These are phyloP conservation scores for Naso thynnoides DNA, from an alignment of 2,797 vertebrate species.

Conservation along the genomic window DNA sequence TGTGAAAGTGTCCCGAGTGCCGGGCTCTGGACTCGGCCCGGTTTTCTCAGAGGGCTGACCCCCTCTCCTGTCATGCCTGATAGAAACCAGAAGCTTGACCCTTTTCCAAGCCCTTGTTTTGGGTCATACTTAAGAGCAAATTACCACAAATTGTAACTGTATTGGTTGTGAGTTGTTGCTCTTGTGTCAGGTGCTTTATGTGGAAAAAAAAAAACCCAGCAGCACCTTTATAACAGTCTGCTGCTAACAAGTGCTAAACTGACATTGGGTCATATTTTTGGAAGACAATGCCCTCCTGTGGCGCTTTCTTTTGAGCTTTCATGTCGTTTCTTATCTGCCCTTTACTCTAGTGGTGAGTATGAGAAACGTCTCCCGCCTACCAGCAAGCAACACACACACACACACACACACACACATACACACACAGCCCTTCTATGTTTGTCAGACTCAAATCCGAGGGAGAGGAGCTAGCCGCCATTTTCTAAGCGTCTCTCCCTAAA, in stretches of 20 bases:
- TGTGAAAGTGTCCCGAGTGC: conserved; percentile 42
- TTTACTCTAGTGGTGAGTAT: conserved; percentile 80
- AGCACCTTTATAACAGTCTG: background rate
- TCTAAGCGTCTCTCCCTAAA: conserved; percentile 90
- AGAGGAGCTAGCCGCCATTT: conserved; percentile 95
- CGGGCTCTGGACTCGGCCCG: conserved; percentile 4
- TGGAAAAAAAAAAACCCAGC: background rate
- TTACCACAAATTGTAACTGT: too few relatives aligned
- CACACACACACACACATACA: conserved; percentile 26
- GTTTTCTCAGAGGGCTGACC: conserved; percentile 5
- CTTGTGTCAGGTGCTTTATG: background rate
- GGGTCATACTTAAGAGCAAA: too few relatives aligned
- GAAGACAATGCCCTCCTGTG: conserved; percentile 80
- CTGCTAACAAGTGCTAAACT: conserved; percentile 11
- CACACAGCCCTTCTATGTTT: conserved; percentile 83
- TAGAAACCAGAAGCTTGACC: background rate
- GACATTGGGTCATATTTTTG: conserved; percentile 35
- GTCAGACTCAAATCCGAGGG: conserved; percentile 88
- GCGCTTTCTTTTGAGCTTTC: conserved; percentile 68
- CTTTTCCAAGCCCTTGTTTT: too few relatives aligned
- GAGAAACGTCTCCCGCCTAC: conserved; percentile 87
- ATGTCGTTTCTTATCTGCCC: conserved; percentile 69
- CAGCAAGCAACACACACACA: conserved; percentile 45
- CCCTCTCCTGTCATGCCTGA: background rate
- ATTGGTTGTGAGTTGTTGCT: background rate